Evolutionary conservation across 2,113 vertebrate species (phyloP).

Genomic region (Callaeas wilsoni): DNA sequence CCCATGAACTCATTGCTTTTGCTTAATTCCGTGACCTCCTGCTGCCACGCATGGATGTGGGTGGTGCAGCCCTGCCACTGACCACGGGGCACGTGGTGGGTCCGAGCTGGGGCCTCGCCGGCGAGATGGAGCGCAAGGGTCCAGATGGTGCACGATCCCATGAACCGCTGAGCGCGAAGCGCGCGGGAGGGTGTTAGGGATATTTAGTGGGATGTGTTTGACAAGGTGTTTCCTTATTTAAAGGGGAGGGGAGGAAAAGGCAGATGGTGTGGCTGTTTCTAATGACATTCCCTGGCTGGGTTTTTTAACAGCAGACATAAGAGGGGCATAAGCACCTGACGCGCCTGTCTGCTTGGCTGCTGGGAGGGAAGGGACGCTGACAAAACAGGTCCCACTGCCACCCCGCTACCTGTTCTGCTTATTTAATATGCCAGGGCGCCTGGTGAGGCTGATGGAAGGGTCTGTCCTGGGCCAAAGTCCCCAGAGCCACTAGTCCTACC

Average conservation of each 20-base stretch:
- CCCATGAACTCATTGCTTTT: neutral
- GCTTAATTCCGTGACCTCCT: neutral
- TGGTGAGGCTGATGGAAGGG: neutral
- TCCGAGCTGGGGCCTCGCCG: neutral
- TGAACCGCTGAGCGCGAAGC: neutral
- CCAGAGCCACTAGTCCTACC: neutral
- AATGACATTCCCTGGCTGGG: constrained; percentile 62
- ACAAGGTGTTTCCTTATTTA: constrained; percentile 66
- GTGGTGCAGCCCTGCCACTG: neutral
- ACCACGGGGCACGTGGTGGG: accelerated
- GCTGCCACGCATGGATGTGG: accelerated
- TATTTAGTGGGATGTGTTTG: constrained; percentile 65
- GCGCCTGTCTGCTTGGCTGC: constrained; percentile 22
- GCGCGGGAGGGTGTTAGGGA: constrained; percentile 36
- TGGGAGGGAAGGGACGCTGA: neutral
- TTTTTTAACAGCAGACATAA: constrained; percentile 47
- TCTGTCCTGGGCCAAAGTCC: neutral
- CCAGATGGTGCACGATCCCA: constrained; percentile 59
- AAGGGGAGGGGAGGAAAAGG: constrained; percentile 50
- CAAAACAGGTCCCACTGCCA: neutral
- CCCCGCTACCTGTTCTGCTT: neutral
- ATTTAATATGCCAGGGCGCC: neutral
- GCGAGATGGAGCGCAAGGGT: neutral
- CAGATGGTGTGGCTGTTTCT: constrained; percentile 58
- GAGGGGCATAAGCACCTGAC: constrained; percentile 52